Conservation (phyloP, 2,113 vertebrate genomes). For the Serinus canaria region DNA sequence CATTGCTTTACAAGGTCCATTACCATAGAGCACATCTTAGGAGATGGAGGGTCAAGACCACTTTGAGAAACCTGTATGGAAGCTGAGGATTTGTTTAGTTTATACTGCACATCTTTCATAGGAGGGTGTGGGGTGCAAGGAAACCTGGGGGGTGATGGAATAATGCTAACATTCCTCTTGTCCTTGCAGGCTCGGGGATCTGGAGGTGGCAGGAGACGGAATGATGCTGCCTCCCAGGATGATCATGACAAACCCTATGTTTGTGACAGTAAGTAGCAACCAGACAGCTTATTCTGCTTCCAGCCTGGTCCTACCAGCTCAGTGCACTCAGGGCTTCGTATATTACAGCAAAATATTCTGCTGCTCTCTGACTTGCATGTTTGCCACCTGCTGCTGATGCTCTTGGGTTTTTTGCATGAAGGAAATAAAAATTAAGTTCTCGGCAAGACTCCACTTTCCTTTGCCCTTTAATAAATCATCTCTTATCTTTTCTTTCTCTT, state of each 20-base stretch:
- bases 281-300: slow-evolving; percentile 32
- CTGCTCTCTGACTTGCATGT: neutral
- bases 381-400: neutral
- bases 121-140: slow-evolving; percentile 3
- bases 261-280: slow-evolving; percentile 92
- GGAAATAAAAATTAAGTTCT: neutral
- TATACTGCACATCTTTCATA: neutral
- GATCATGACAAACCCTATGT: slow-evolving; percentile 96
- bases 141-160: neutral
- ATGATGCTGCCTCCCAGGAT: slow-evolving; percentile 84
- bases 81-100: slow-evolving; percentile 43
- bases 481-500: slow-evolving; percentile 16
- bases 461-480: slow-evolving; percentile 11
- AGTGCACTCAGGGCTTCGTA: neutral
- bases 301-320: neutral
- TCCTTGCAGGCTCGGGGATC: slow-evolving; percentile 87
- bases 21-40: neutral
- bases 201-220: slow-evolving; percentile 84
- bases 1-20: neutral
- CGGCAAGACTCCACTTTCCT: neutral
- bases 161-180: slow-evolving; percentile 12
- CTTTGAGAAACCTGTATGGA: slow-evolving; percentile 1
- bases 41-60: neutral
- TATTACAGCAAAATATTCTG: slow-evolving; percentile 21
- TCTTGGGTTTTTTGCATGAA: slow-evolving; percentile 22